phyloP scores from a whole-genome alignment of 2,888 invertebrate species.

The Dryomyza anilis region DNA sequence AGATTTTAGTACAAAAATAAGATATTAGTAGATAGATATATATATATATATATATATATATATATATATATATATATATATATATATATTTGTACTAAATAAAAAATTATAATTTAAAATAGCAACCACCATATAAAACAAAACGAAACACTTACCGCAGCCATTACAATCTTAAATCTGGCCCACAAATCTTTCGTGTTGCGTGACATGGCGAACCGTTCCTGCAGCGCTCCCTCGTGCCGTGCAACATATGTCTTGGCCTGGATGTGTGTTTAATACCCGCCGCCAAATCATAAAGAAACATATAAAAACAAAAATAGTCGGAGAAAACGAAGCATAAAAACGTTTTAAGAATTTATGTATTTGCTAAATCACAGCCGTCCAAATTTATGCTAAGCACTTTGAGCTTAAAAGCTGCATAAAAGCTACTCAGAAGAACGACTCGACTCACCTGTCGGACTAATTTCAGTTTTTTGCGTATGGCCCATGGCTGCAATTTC shows the following conservation, averaged over 20 bases:
- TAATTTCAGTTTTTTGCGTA: conserved; percentile 80
- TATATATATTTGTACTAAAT: too few relatives aligned
- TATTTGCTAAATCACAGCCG: conserved; percentile 8
- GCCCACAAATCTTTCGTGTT: conserved; percentile 85
- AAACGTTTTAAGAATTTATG: background rate
- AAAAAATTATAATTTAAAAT: too few relatives aligned
- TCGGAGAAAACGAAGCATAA: conserved; percentile 6
- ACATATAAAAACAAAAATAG: background rate
- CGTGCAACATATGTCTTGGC: conserved; percentile 87
- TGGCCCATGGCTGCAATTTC: conserved; percentile 83
- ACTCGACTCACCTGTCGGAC: conserved; percentile 68
- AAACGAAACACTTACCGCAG: conserved; percentile 73
- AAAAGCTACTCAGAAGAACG: background rate
- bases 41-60: too few relatives aligned
- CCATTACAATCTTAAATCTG: conserved; percentile 78
- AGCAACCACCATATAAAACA: too few relatives aligned
- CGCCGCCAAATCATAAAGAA: conserved; percentile 16
- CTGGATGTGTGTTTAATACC: conserved; percentile 51
- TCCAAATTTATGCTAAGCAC: conserved; percentile 2
- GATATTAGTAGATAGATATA: too few relatives aligned
- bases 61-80: too few relatives aligned
- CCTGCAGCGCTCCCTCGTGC: conserved; percentile 89
- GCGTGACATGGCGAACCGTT: conserved; percentile 85
- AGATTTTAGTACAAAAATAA: too few relatives aligned
- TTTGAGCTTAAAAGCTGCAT: background rate